phyloP scores from a whole-genome alignment of 2,797 vertebrate species.

The Neosilurus hyrtlii region DNA sequence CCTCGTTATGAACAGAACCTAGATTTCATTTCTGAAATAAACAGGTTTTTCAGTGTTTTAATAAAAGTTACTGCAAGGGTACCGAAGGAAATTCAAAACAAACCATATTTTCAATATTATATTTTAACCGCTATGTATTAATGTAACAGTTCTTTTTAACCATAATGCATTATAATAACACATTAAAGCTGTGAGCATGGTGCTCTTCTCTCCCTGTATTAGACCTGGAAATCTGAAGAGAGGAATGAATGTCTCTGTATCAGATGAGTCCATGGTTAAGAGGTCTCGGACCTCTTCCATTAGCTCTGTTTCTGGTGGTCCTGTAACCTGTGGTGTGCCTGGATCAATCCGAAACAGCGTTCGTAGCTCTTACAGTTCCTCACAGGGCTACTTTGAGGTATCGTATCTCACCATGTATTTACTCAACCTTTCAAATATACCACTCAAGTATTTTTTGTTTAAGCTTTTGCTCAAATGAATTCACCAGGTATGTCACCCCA shows the following conservation, averaged over 20 bases:
- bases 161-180: not conserved
- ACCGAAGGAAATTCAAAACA: not conserved
- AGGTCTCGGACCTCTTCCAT: slow-evolving; percentile 87
- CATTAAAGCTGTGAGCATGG: not conserved
- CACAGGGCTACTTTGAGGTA: slow-evolving; percentile 80
- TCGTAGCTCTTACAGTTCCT: slow-evolving; percentile 92
- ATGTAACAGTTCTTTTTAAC: not conserved
- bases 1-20: not conserved
- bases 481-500: not conserved
- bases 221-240: slow-evolving; percentile 89
- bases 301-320: slow-evolving; percentile 76
- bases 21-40: not conserved
- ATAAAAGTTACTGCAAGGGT: not conserved
- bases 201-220: not conserved
- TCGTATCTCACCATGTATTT: not conserved
- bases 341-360: slow-evolving; percentile 86
- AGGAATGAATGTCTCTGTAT: slow-evolving; percentile 67
- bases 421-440: not conserved
- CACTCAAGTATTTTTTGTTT: too few species aligned
- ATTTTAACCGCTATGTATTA: not conserved
- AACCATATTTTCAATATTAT: not conserved
- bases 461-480: not conserved
- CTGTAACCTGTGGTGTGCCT: slow-evolving; percentile 69
- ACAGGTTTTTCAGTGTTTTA: not conserved
- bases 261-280: slow-evolving; percentile 82